These are phyloP conservation scores for Pyrocephalus nanus DNA, from an alignment of 2,797 vertebrate species.

Conservation along the genomic window DNA sequence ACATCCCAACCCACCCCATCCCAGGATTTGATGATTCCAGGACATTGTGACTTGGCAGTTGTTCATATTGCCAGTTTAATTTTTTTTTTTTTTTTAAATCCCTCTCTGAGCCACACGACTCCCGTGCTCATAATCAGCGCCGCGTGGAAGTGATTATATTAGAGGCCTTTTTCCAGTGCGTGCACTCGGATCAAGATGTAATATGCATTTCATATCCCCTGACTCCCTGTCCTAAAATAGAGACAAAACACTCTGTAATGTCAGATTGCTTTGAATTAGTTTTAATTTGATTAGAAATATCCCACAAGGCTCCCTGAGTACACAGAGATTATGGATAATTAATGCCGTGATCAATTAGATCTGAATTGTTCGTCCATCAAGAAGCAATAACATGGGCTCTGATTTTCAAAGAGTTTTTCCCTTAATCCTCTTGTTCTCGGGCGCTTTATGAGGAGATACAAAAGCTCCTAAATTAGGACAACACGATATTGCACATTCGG, in stretches of 20 bases:
- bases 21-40: not conserved
- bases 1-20: too few relatives aligned
- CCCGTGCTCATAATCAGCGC: not conserved
- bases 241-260: slow-evolving; percentile 57
- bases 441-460: slow-evolving; percentile 45
- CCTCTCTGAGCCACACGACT: not conserved
- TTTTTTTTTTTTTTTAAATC: not conserved
- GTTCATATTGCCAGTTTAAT: not conserved
- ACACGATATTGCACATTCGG: not conserved
- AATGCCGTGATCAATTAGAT: slow-evolving; percentile 72
- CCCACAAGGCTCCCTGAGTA: slow-evolving; percentile 56
- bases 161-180: not conserved
- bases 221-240: slow-evolving; percentile 49
- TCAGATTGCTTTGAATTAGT: slow-evolving; percentile 58
- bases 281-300: slow-evolving; percentile 72
- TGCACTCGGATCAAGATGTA: not conserved
- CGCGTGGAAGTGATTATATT: not conserved
- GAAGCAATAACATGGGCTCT: slow-evolving; percentile 62
- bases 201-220: not conserved
- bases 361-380: slow-evolving; percentile 66
- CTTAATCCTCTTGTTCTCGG: slow-evolving; percentile 54
- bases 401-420: slow-evolving; percentile 62
- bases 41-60: rapidly evolving
- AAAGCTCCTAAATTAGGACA: slow-evolving; percentile 50
- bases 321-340: slow-evolving; percentile 71